phyloP scores from a whole-genome alignment of 2,888 invertebrate genomes.

The Trissolcus japonicus region DNA sequence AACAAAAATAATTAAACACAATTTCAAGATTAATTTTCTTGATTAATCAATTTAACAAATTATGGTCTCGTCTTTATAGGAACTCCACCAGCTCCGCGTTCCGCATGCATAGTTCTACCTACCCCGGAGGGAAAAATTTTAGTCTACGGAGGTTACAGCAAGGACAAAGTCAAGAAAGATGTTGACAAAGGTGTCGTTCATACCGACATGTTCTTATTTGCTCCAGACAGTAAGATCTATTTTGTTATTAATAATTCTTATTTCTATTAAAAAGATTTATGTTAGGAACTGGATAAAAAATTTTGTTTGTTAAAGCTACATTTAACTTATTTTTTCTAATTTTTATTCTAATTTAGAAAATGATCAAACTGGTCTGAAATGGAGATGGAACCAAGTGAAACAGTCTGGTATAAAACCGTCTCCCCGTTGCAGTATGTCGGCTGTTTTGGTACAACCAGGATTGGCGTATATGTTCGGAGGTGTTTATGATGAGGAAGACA shows the following conservation, averaged over 20 bases:
- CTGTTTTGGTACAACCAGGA: constrained; percentile 80
- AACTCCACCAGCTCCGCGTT: constrained; percentile 85
- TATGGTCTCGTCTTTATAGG: constrained; percentile 73
- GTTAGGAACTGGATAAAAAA: no score
- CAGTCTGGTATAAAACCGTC: constrained; percentile 81
- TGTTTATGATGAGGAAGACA: constrained; percentile 84
- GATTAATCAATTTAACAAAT: not conserved
- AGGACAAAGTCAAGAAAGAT: constrained; percentile 84
- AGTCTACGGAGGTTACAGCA: constrained; percentile 87
- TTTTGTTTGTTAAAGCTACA: not conserved
- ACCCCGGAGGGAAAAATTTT: constrained; percentile 81
- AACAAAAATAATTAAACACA: not conserved
- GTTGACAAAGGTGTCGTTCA: constrained; percentile 84
- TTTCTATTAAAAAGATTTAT: no score
- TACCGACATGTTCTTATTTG: constrained; percentile 83
- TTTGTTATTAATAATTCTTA: not conserved
- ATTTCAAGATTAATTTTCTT: not conserved
- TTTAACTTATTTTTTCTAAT: not conserved
- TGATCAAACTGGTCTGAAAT: constrained; percentile 80
- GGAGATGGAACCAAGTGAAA: constrained; percentile 84
- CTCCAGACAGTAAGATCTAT: constrained; percentile 79
- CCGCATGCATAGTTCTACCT: constrained; percentile 87
- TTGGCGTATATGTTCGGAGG: constrained; percentile 91
- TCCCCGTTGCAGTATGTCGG: constrained; percentile 83
- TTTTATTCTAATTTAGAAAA: constrained; percentile 78